phyloP scores from a whole-genome alignment of 2,113 vertebrate species.

The Hemiscyllium ocellatum region DNA sequence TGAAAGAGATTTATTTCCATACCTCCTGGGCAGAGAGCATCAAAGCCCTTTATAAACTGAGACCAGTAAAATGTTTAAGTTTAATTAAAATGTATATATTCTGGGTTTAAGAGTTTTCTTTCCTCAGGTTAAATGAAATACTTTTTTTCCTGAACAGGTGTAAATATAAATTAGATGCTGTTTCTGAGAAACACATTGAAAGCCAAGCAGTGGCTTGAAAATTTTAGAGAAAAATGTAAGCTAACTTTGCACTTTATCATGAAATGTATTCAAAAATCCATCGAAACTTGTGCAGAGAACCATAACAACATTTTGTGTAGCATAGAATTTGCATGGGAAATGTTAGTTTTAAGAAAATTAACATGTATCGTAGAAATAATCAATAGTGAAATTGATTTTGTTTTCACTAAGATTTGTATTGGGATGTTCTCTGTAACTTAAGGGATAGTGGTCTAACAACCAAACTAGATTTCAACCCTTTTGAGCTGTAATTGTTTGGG shows the following conservation, averaged over 20 bases:
- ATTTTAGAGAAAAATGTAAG: neutral
- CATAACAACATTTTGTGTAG: neutral
- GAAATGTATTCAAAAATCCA: neutral
- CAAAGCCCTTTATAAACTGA: neutral
- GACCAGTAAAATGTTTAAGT: neutral
- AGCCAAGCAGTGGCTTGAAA: neutral
- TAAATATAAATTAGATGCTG: constrained; percentile 5
- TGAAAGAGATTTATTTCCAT: neutral
- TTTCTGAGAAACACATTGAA: neutral
- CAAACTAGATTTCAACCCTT: neutral
- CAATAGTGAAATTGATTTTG: constrained; percentile 12
- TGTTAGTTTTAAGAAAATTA: neutral
- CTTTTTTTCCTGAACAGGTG: constrained; percentile 10
- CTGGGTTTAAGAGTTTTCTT: neutral
- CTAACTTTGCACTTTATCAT: constrained; percentile 28
- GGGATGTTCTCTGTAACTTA: constrained; percentile 24
- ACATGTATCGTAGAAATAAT: neutral
- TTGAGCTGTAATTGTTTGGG: neutral
- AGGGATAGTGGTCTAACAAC: neutral
- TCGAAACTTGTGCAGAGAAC: neutral
- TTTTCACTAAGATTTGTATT: neutral
- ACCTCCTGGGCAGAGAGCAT: neutral
- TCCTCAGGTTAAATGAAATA: constrained; percentile 15
- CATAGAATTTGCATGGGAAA: neutral
- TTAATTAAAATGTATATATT: neutral